Percentiles rank a stretch among this genome's conserved stretches.
Evolutionary conservation across 2,888 invertebrate species (phyloP).

Genomic region (Ectemnius cavifrons): DNA sequence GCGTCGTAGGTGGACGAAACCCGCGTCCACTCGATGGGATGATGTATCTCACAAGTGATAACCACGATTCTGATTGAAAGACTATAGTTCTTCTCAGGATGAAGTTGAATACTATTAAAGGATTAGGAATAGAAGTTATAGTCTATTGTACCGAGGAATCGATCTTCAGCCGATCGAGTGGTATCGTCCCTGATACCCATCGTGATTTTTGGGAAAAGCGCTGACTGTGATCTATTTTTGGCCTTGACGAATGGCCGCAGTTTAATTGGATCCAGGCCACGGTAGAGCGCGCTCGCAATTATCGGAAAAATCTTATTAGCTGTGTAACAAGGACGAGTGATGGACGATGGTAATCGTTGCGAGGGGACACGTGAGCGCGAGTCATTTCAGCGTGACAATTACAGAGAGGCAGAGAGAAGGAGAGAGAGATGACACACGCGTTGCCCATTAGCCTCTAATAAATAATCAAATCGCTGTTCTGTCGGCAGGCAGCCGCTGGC

Average conservation of each 20-base stretch:
- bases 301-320: conserved; percentile 30
- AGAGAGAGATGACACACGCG: conserved; percentile 33
- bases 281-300: conserved; percentile 24
- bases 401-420: conserved; percentile 9
- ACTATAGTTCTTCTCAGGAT: conserved; percentile 1
- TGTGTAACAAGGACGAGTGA: not conserved
- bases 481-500: conserved; percentile 42
- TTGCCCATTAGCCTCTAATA: conserved; percentile 43
- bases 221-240: conserved; percentile 3
- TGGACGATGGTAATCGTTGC: not conserved
- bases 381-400: too few relatives aligned
- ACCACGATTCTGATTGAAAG: too few relatives aligned
- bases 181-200: not conserved
- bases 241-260: conserved; percentile 6
- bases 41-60: not conserved
- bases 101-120: conserved; percentile 1
- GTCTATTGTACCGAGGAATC: conserved; percentile 3
- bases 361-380: too few relatives aligned
- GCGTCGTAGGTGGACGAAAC: conserved; percentile 63
- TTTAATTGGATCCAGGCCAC: conserved; percentile 15
- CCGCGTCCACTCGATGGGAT: conserved; percentile 56
- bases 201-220: conserved; percentile 15
- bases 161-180: not conserved
- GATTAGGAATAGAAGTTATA: not conserved
- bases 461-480: conserved; percentile 69